Base-by-base conservation (phyloP, 2,888 invertebrate genomes). In the Melinaea marsaeus region DNA sequence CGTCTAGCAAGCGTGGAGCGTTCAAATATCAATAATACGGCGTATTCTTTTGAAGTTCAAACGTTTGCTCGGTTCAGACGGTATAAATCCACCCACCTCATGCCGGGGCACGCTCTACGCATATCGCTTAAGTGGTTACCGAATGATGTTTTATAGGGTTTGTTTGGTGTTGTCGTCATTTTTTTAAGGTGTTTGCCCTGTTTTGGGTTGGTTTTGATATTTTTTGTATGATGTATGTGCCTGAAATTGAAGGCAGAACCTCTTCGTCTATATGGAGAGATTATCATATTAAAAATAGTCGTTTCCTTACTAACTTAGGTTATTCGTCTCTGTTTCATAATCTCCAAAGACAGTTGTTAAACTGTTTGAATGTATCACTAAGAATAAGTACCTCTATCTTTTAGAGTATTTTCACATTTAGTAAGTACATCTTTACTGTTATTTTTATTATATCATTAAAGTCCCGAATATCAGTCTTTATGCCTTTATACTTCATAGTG, bases 381-480 rank as follows among this genome's bases (percentile, higher is more conserved):
- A 37, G 42, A 42, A 9, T 68, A 72, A 60, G 48, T 64, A 62
- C 54, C 65, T 72, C 70, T 72, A 74, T 72, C 65, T 42, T 42
- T 42, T 9, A 42, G 3, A 11, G 42, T 7, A 3, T 42, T 72
- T 73, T 74, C 74, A 79, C 78, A 75, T 80, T 81, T 75, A 72
- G 75, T 75, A 77, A 79, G 78, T 75, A 68, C 68, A 71, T 58
- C 75, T 79, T 81, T 85, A 87, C 77, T 80, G 75, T 81, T 81
- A 83, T 85, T 83, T 85, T 85, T 84, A 85, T 86, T 86, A 84
- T 85, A 86, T 80, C 84, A 79, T 85, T 83, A 85, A 79, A 78
- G 75, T 78, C 76, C 68, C 76, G 84, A 85, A 83, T 85, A 84
- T 80, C 79, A 76, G 63, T 62, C 66, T 66, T 74, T 76, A 73